Evolutionary conservation across 2,113 vertebrate species (phyloP).

Genomic region (Illadopsis cleaveri): DNA sequence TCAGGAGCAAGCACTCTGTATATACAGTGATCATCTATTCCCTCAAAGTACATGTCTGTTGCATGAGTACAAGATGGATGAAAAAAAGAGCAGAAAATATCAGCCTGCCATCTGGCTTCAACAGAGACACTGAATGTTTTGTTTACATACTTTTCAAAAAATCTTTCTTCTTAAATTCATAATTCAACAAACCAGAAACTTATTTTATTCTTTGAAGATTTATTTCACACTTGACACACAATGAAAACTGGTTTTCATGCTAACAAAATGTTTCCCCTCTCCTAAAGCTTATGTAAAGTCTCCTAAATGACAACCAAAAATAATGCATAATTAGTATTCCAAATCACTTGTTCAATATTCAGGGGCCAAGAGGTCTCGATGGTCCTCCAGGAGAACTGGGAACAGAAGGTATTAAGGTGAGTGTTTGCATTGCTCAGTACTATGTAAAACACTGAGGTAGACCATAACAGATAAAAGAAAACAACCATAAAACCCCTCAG

Average conservation of each 20-base stretch:
- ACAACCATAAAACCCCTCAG: not conserved
- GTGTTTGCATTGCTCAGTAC: not conserved
- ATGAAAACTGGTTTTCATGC: not conserved
- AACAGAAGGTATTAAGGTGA: slow-evolving; percentile 88
- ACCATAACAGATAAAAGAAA: not conserved
- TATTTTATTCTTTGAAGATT: not conserved
- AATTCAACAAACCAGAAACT: not conserved
- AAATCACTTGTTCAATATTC: slow-evolving; percentile 3
- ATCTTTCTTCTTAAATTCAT: not conserved
- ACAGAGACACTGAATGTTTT: not conserved
- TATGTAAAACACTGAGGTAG: not conserved
- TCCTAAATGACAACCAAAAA: not conserved
- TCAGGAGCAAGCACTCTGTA: not conserved
- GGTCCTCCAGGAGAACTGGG: slow-evolving; percentile 88
- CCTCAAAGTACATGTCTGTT: not conserved
- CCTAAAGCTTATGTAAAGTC: not conserved
- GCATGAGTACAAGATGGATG: not conserved
- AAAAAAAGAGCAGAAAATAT: not conserved
- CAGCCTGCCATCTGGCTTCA: not conserved
- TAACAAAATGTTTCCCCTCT: not conserved
- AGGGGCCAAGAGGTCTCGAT: slow-evolving; percentile 91
- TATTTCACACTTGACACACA: not conserved
- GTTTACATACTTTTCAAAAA: not conserved
- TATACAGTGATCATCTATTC: not conserved
- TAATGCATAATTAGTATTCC: not conserved